Base-by-base conservation (phyloP, 2,888 invertebrate genomes). In the Odontothrips loti region DNA sequence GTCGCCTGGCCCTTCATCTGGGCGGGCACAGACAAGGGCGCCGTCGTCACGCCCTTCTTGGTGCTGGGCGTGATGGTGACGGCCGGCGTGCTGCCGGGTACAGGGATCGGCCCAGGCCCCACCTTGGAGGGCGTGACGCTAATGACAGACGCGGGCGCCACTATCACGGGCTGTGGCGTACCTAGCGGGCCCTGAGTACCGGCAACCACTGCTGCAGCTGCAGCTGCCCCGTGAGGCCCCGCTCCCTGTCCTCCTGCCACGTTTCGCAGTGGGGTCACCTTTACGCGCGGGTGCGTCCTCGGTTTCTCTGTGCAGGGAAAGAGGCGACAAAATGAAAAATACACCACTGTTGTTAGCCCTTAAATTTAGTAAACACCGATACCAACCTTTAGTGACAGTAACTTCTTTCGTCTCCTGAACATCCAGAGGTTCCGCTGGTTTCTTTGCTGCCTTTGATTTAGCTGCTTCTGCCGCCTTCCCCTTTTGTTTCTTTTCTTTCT, bases 381-480 rank as follows among this genome's bases (percentile, higher is more conserved):
- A 87, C 87, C n/a, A 85, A 83, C 17, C 87, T 85, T 75, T 75
- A 10, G 68, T 75, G 23, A 75, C 68, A 6, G 68, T 0, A 86
- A 87, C 81, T 86, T 87, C 80, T 86, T 88, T 82, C 86, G 82
- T 83, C 86, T 87, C 82, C 86, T 87, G 34, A 43, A 43, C 10
- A 86, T 87, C 83, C 86, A 87, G 20, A 86, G 85, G 82, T 86
- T 87, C 83, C 86, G 86, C 87, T 47, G 86, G 86, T 82, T 87
- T 87, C 83, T 79, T 84, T 83, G 51, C 34, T 84, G 83, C 2
- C 83, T 83, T 80, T 84, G 84, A 4, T 6, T 43, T 43, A 2
- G 34, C 34, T 43, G 34, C 34, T 6, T 82, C 88, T 88, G 86
- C 88, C 89, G 86, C 89, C 89, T 85, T 89, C 89, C 1, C 89